Percentiles rank a stretch among this genome's conserved stretches.
These are phyloP conservation scores for Lasioglossum pauxillum DNA, from an alignment of 2,888 invertebrate genomes.

Conservation along the genomic window DNA sequence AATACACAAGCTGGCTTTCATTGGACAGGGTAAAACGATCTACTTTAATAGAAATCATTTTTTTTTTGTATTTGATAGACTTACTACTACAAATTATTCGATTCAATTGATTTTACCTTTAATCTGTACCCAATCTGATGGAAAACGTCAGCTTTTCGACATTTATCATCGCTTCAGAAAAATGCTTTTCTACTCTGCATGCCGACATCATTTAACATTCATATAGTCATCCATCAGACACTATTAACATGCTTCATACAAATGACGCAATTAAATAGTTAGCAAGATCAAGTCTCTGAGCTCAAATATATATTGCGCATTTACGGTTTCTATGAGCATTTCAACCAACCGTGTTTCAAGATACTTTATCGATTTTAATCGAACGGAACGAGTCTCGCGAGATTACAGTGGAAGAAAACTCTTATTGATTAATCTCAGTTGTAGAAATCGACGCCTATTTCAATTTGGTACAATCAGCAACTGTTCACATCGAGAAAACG, in stretches of 20 bases:
- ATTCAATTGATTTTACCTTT: slow-evolving; percentile 40
- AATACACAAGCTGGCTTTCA: slow-evolving; percentile 67
- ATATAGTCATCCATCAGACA: slow-evolving; percentile 17
- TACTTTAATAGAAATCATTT: slow-evolving; percentile 43
- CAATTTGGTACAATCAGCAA: background rate
- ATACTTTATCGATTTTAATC: background rate
- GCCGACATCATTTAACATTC: slow-evolving; percentile 50
- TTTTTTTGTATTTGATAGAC: slow-evolving; percentile 26
- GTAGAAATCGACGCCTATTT: slow-evolving; percentile 6
- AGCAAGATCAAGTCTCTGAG: slow-evolving; percentile 53
- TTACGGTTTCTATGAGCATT: slow-evolving; percentile 4
- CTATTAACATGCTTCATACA: slow-evolving; percentile 12
- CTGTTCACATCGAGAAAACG: background rate
- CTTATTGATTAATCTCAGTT: background rate
- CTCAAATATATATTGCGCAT: slow-evolving; percentile 35
- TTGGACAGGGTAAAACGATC: slow-evolving; percentile 67
- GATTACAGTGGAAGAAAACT: background rate
- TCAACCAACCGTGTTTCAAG: background rate
- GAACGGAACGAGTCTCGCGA: background rate
- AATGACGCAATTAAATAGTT: slow-evolving; percentile 24
- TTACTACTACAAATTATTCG: slow-evolving; percentile 31
- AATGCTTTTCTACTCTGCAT: slow-evolving; percentile 57
- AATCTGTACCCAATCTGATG: slow-evolving; percentile 57
- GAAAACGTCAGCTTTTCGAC: slow-evolving; percentile 62
- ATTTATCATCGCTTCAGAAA: slow-evolving; percentile 42